These are phyloP conservation scores for Falco berigora DNA, from an alignment of 2,797 vertebrate species.

Conservation along the genomic window DNA sequence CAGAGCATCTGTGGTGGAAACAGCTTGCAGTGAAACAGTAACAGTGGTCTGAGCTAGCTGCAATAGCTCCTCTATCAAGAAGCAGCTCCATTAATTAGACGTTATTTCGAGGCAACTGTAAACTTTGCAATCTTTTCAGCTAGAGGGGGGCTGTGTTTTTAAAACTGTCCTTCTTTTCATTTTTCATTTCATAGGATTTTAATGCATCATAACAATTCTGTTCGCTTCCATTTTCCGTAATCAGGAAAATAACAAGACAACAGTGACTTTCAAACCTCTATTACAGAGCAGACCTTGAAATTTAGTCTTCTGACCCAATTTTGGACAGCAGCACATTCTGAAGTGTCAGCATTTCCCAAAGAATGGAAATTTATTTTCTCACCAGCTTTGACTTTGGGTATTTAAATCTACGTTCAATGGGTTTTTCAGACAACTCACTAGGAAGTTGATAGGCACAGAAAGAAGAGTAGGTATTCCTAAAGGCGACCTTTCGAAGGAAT, in stretches of 20 bases:
- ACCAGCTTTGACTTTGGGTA: background rate
- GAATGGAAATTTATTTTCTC: background rate
- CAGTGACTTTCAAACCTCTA: background rate
- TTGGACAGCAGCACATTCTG: background rate
- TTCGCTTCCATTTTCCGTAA: background rate
- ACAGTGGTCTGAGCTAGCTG: background rate
- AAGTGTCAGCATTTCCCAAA: background rate
- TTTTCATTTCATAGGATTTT: background rate
- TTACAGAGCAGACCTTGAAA: background rate
- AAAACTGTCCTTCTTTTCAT: background rate
- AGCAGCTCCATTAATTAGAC: background rate
- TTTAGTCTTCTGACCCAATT: background rate
- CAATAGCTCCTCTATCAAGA: background rate
- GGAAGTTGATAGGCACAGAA: background rate
- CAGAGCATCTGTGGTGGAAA: background rate
- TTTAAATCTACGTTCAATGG: accelerated
- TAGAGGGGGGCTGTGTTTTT: accelerated
- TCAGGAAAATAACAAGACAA: background rate
- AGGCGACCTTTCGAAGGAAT: background rate
- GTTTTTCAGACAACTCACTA: background rate
- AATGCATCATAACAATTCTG: background rate
- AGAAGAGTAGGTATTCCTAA: background rate
- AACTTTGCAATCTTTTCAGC: background rate
- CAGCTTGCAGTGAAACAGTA: background rate
- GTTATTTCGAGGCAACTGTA: background rate